Percentiles rank a stretch among this genome's conserved stretches.
phyloP scores from a whole-genome alignment of 2,113 vertebrate genomes.

The Zosterops borbonicus region DNA sequence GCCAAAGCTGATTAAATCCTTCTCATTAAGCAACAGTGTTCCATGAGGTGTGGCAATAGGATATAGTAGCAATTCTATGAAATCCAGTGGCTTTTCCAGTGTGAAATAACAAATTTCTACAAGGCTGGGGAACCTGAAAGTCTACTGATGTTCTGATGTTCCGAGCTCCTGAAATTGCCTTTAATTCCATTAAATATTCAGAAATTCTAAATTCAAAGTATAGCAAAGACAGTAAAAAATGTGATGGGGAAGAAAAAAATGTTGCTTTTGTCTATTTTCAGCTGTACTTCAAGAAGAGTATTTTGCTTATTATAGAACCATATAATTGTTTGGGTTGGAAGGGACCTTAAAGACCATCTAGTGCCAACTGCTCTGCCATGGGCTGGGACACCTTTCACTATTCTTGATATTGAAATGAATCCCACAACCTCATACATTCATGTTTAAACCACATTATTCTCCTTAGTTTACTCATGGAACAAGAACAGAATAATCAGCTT shows the following conservation, averaged over 20 bases:
- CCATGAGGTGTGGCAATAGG: neutral
- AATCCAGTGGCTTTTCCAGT: neutral
- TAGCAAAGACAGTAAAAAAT: neutral
- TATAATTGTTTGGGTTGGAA: neutral
- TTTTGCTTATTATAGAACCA: neutral
- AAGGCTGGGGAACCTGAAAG: neutral
- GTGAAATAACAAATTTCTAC: neutral
- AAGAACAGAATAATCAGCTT: neutral
- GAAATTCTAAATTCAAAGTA: neutral
- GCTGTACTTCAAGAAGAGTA: neutral
- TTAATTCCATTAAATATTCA: neutral
- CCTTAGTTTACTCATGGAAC: neutral
- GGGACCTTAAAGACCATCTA: neutral
- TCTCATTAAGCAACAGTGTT: neutral
- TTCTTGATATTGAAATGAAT: neutral
- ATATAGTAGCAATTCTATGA: neutral
- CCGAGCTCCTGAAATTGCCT: neutral
- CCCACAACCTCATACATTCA: neutral
- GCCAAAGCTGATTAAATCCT: neutral
- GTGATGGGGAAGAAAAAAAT: neutral
- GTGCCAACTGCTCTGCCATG: neutral
- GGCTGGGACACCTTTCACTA: neutral
- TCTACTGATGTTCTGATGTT: neutral
- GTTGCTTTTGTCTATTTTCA: neutral
- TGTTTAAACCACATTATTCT: neutral